phyloP scores from a whole-genome alignment of 2,113 vertebrate species.

The Neodontobutis hainanensis region DNA sequence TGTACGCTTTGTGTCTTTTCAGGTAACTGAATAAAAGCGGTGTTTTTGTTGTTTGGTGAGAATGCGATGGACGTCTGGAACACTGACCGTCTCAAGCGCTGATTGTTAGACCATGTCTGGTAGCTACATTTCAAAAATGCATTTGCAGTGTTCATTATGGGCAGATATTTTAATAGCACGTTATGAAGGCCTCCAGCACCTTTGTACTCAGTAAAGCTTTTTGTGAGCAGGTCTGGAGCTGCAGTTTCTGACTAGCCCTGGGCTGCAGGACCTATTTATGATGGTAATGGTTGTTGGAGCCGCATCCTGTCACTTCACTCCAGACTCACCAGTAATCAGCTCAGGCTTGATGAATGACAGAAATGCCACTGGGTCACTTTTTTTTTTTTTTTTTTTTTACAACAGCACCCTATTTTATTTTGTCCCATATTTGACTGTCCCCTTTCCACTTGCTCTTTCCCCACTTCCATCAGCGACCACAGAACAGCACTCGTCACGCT shows the following conservation, averaged over 20 bases:
- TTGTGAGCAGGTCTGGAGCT: slow-evolving; percentile 63
- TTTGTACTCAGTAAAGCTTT: slow-evolving; percentile 34
- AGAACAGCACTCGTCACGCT: slow-evolving; percentile 50
- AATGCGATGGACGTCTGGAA: slow-evolving; percentile 43
- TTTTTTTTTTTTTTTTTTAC: slow-evolving; percentile 18
- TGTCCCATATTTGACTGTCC: slow-evolving; percentile 47
- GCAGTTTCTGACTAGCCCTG: slow-evolving; percentile 43
- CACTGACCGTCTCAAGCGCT: slow-evolving; percentile 23
- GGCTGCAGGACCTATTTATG: slow-evolving; percentile 76
- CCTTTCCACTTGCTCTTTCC: slow-evolving; percentile 39
- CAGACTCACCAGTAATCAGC: slow-evolving; percentile 74
- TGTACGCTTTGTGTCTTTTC: slow-evolving; percentile 26
- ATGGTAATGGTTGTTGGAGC: slow-evolving; percentile 78
- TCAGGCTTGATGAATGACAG: slow-evolving; percentile 73
- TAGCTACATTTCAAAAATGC: slow-evolving; percentile 21
- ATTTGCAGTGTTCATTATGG: slow-evolving; percentile 46
- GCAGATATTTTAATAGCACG: slow-evolving; percentile 32
- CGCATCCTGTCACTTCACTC: slow-evolving; percentile 80
- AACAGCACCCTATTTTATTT: slow-evolving; percentile 20
- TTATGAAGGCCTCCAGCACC: slow-evolving; percentile 23
- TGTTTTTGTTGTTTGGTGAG: slow-evolving; percentile 28
- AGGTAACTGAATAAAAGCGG: slow-evolving; percentile 58
- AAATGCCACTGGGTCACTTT: slow-evolving; percentile 71
- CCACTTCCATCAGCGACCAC: slow-evolving; percentile 48
- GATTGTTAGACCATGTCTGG: slow-evolving; percentile 21